Base-by-base conservation (phyloP, 2,797 vertebrate species). In the Echeneis naucrates region DNA sequence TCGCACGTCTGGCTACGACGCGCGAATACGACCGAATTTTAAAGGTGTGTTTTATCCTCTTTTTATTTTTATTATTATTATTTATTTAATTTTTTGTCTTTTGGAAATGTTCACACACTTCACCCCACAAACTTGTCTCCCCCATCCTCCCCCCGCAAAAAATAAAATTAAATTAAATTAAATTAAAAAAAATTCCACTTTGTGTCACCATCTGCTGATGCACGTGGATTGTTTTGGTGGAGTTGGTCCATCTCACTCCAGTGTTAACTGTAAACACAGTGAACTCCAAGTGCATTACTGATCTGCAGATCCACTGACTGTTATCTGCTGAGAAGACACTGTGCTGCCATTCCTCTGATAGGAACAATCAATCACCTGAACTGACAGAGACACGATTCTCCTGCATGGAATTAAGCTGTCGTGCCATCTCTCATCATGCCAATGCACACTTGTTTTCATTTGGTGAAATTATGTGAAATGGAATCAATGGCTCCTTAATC, bases 11-110 rank as follows among this genome's bases (percentile, higher is more conserved):
- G 98, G 97, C 58, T 99, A 99, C 78, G 98, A 99, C 86, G 98
- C 98, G 81, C 95, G 98, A 93, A 99, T 99, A 89, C 95, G 98
- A 90, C 98, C 98, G 32, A 98, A 98, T 95, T 99, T 99, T 90
- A 99, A 99, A 98, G 98, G 98, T 98, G 96, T 90, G 95, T 83
- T 72, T n/a, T 26, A 12, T 47, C 24, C 51, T 8, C 14, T n/a
- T 68, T 0, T 38, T n/a, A n/a, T n/a, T n/a, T n/a, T n/a, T n/a
- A n/a, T n/a, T n/a, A n/a, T n/a, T n/a, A n/a, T n/a, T n/a, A n/a
- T n/a, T n/a, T n/a, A n/a, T n/a, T n/a, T n/a, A n/a, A n/a, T n/a
- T 68, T 0, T 50, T 40, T 35, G 3, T 70, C 11, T 68, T 44
- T 48, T 44, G 13, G 9, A 13, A 40, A 75, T 64, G 3, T 21